Evolutionary conservation across 2,113 vertebrate genomes (phyloP).

Genomic region (Cariama cristata): DNA sequence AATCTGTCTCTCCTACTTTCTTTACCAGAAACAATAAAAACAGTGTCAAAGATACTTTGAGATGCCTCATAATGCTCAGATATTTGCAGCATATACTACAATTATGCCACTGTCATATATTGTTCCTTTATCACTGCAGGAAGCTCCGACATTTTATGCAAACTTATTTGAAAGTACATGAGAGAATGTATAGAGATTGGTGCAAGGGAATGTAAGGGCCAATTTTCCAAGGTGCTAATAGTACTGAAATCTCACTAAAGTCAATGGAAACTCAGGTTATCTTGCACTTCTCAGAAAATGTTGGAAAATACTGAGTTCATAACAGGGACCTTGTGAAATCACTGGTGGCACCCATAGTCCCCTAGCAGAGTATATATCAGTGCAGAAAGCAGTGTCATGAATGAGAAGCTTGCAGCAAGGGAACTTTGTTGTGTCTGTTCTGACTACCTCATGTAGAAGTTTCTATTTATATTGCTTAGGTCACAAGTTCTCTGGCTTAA

Average conservation of each 20-base stretch:
- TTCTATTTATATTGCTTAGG: background rate
- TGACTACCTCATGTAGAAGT: background rate
- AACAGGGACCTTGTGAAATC: constrained; percentile 5
- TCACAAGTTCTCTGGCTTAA: background rate
- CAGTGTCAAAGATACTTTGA: background rate
- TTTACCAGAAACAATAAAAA: background rate
- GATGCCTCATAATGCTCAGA: background rate
- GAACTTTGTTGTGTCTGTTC: background rate
- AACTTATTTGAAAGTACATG: background rate
- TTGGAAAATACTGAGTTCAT: background rate
- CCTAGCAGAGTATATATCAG: background rate
- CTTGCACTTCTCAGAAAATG: background rate
- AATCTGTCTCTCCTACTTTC: background rate
- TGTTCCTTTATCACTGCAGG: background rate
- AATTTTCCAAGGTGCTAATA: background rate
- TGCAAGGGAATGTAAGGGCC: background rate
- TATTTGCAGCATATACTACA: background rate
- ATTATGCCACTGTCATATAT: background rate
- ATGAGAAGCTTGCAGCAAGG: background rate
- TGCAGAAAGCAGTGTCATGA: background rate
- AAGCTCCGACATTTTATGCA: background rate
- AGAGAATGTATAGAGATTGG: background rate
- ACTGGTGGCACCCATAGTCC: background rate
- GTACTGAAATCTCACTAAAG: constrained; percentile 4
- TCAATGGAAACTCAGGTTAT: background rate